phyloP scores from a whole-genome alignment of 1,140 invertebrate genomes.

The Dendrolimus kikuchii region DNA sequence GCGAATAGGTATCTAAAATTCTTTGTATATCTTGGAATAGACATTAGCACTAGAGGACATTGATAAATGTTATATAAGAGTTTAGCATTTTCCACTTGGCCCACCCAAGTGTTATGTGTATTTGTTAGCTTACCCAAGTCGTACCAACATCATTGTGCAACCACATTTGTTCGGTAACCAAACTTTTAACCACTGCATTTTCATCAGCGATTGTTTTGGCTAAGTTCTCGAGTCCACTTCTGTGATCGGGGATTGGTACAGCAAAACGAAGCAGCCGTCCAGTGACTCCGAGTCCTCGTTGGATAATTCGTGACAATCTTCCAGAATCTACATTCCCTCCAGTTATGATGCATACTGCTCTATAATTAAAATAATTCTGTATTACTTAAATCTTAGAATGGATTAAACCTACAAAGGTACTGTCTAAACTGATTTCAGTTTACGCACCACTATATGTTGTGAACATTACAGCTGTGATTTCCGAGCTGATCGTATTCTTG shows the following conservation, averaged over 20 bases:
- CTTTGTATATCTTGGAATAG: too few species aligned
- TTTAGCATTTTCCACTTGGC: background rate
- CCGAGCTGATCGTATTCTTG: too few species aligned
- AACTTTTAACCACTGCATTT: slow-evolving; percentile 45
- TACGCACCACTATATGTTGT: too few species aligned
- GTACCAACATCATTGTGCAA: slow-evolving; percentile 45
- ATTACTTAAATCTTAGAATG: too few species aligned
- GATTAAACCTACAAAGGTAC: too few species aligned
- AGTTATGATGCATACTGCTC: slow-evolving; percentile 52
- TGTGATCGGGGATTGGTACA: slow-evolving; percentile 42
- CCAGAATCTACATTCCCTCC: slow-evolving; percentile 52
- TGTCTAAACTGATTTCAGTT: too few species aligned
- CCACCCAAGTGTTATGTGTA: background rate
- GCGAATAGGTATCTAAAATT: too few species aligned
- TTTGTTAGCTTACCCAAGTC: slow-evolving; percentile 38
- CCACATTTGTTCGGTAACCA: slow-evolving; percentile 59
- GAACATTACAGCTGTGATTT: too few species aligned
- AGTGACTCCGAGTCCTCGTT: slow-evolving; percentile 44
- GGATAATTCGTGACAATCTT: slow-evolving; percentile 40
- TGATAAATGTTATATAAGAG: background rate
- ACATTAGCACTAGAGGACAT: background rate
- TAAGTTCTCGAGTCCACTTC: slow-evolving; percentile 36
- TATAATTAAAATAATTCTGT: slow-evolving; percentile 13
- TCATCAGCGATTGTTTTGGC: slow-evolving; percentile 44
- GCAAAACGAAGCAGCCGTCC: slow-evolving; percentile 46